These are phyloP conservation scores for Nudaria mundana DNA, from an alignment of 2,888 invertebrate species.

Conservation along the genomic window DNA sequence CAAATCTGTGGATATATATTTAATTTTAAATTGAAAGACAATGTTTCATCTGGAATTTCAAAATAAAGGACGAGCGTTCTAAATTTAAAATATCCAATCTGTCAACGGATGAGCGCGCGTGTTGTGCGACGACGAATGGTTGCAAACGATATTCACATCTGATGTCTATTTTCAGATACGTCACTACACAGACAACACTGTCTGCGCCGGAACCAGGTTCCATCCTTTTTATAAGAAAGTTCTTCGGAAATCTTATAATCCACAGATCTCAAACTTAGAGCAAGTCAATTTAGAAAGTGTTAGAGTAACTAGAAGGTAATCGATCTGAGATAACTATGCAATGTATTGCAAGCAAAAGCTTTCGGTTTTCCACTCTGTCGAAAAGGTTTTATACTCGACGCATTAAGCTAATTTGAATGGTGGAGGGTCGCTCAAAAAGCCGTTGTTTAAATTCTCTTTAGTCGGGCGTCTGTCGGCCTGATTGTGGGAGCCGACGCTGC, in stretches of 20 bases:
- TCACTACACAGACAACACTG: constrained; percentile 59
- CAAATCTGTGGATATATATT: constrained; percentile 5
- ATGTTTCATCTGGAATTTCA: constrained; percentile 70
- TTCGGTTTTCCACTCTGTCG: constrained; percentile 67
- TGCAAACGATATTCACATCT: constrained; percentile 75
- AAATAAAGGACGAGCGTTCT: constrained; percentile 72
- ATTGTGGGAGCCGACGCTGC: constrained; percentile 67
- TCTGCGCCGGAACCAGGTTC: constrained; percentile 66
- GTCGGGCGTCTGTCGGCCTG: constrained; percentile 57
- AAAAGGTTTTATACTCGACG: constrained; percentile 72
- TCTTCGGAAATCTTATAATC: constrained; percentile 39
- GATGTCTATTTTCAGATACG: constrained; percentile 76
- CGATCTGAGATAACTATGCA: constrained; percentile 57
- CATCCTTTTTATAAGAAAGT: constrained; percentile 52
- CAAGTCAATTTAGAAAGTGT: constrained; percentile 28
- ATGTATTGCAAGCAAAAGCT: constrained; percentile 49
- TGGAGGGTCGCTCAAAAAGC: constrained; percentile 70
- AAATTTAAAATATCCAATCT: constrained; percentile 76
- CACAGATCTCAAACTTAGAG: constrained; percentile 36
- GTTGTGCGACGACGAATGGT: constrained; percentile 75
- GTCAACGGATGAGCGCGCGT: constrained; percentile 76
- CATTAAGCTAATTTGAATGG: constrained; percentile 81
- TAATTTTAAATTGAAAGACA: constrained; percentile 54
- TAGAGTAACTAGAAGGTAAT: too few relatives aligned
- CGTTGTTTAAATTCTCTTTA: constrained; percentile 76